phyloP scores from a whole-genome alignment of 2,888 invertebrate genomes.

The Andrena flavipes region DNA sequence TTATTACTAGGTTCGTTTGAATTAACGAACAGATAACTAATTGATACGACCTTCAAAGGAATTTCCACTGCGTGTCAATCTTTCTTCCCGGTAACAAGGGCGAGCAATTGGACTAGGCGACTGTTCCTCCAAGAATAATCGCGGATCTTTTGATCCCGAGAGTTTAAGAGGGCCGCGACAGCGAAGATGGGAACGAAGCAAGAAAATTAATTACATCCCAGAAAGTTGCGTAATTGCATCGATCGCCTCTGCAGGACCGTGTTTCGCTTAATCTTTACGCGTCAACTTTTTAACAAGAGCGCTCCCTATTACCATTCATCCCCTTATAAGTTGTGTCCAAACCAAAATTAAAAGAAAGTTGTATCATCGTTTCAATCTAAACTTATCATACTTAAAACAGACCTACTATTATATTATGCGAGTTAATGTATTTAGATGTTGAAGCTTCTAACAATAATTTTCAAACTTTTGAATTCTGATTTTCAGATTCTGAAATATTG shows the following conservation, averaged over 20 bases:
- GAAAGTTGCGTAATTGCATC: conserved; percentile 63
- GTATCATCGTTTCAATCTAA: not conserved
- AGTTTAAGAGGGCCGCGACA: conserved; percentile 38
- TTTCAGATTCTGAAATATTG: too few relatives aligned
- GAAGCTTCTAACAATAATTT: too few relatives aligned
- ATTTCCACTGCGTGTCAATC: conserved; percentile 15
- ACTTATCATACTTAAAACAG: not conserved
- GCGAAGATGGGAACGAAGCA: not conserved
- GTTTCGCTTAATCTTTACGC: conserved; percentile 53
- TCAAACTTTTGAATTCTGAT: too few relatives aligned
- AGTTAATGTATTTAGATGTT: too few relatives aligned
- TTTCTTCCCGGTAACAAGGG: not conserved
- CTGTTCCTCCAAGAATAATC: conserved; percentile 31
- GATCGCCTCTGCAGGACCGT: conserved; percentile 50
- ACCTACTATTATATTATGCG: too few relatives aligned
- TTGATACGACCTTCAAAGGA: not conserved
- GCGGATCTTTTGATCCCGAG: conserved; percentile 35
- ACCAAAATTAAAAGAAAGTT: not conserved
- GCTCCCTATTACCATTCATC: conserved; percentile 1
- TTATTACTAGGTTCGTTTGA: not conserved
- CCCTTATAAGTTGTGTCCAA: not conserved
- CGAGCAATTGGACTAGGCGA: conserved; percentile 8
- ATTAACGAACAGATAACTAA: not conserved
- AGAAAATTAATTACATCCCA: conserved; percentile 53
- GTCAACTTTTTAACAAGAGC: conserved; percentile 39